These are phyloP conservation scores for Leptarthrus brevirostris DNA, from an alignment of 2,888 invertebrate genomes.

Conservation along the genomic window DNA sequence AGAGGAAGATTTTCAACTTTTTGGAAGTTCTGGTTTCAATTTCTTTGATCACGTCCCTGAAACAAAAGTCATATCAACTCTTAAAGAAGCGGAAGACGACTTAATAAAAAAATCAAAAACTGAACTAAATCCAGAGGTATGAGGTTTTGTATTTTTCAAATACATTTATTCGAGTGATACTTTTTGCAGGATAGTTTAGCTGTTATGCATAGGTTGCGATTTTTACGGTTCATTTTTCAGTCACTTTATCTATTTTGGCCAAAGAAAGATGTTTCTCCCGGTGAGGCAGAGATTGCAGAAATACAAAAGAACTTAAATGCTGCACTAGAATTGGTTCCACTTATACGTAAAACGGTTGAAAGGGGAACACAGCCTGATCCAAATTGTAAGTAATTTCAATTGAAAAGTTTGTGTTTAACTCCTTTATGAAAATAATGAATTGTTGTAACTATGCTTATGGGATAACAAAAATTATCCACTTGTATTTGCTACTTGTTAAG, in stretches of 20 bases:
- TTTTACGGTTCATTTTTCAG: constrained; percentile 87
- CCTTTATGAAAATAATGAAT: neutral
- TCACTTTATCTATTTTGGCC: constrained; percentile 70
- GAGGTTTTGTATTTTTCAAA: neutral
- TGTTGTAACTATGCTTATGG: too few relatives aligned
- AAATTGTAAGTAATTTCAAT: constrained; percentile 62
- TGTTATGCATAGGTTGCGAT: constrained; percentile 83
- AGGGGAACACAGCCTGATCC: constrained; percentile 77
- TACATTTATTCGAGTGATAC: constrained; percentile 49
- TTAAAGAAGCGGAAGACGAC: constrained; percentile 91
- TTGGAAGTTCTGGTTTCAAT: constrained; percentile 88
- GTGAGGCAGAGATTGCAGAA: constrained; percentile 73
- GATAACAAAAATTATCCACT: too few relatives aligned
- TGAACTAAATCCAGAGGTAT: constrained; percentile 69
- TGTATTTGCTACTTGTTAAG: too few relatives aligned
- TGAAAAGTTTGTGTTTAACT: neutral
- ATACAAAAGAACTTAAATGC: constrained; percentile 84
- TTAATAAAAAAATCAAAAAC: constrained; percentile 74
- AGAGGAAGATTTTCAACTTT: constrained; percentile 95
- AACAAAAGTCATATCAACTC: constrained; percentile 81
- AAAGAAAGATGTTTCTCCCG: constrained; percentile 69
- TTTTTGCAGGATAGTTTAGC: constrained; percentile 73
- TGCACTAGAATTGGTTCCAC: constrained; percentile 84
- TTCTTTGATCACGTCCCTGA: constrained; percentile 81
- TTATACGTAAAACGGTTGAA: constrained; percentile 80